phyloP scores from a whole-genome alignment of 1,140 invertebrate species.

The Drosophila bifasciata region DNA sequence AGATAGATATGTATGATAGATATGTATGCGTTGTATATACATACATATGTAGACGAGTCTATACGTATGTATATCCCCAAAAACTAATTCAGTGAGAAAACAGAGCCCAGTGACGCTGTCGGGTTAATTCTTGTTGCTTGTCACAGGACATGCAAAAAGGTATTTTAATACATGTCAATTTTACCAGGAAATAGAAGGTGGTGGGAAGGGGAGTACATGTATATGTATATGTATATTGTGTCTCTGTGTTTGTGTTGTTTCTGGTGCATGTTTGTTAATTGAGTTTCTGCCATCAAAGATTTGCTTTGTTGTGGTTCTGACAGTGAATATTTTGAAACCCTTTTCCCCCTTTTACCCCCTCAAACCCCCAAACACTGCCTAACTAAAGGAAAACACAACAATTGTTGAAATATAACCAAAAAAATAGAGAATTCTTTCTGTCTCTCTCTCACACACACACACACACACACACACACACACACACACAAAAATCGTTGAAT shows the following conservation, averaged over 20 bases:
- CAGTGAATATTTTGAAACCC: constrained; percentile 14
- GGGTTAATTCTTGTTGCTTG: constrained; percentile 35
- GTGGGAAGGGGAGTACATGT: neutral
- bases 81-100: constrained; percentile 27
- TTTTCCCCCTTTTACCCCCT: neutral
- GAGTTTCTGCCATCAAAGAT: constrained; percentile 47
- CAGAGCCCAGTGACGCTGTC: neutral
- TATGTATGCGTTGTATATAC: neutral
- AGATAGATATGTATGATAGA: too few relatives aligned
- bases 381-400: neutral
- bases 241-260: constrained; percentile 15
- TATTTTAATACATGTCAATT: constrained; percentile 49
- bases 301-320: constrained; percentile 49
- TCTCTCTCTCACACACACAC: neutral
- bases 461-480: too few relatives aligned
- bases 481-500: too few relatives aligned
- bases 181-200: neutral
- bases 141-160: constrained; percentile 42
- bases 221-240: constrained; percentile 1
- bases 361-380: too few relatives aligned
- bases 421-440: too few relatives aligned
- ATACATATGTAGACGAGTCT: neutral
- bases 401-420: neutral
- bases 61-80: too few relatives aligned
- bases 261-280: constrained; percentile 24